These are phyloP conservation scores for Elysia chlorotica DNA, from an alignment of 1,140 invertebrate genomes.

Conservation along the genomic window DNA sequence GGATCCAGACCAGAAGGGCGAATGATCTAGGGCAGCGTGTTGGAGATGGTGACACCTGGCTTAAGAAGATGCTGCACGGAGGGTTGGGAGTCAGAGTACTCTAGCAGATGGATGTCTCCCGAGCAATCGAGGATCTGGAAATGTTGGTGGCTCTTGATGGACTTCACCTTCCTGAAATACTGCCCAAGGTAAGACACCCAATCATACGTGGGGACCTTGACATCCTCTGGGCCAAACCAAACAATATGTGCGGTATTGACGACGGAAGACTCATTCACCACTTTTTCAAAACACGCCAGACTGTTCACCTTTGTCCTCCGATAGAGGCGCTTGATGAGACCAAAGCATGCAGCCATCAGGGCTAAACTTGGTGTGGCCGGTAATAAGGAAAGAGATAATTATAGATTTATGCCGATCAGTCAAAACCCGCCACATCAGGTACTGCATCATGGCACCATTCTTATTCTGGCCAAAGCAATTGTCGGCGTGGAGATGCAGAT, in stretches of 20 bases:
- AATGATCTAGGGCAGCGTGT: neutral
- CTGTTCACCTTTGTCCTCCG: conserved; percentile 11
- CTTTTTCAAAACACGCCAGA: conserved; percentile 12
- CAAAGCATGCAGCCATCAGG: conserved; percentile 22
- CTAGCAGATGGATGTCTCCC: neutral
- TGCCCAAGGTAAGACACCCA: neutral
- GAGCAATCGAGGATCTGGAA: neutral
- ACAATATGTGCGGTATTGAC: neutral
- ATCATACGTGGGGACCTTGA: neutral
- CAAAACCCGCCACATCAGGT: conserved; percentile 15
- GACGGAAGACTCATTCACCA: neutral
- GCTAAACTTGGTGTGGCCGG: conserved; percentile 21
- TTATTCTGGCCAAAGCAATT: conserved; percentile 31
- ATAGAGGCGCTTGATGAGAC: conserved; percentile 16
- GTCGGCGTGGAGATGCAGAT: conserved; percentile 24
- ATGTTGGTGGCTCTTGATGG: neutral
- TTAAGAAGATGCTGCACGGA: neutral
- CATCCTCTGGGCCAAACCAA: neutral
- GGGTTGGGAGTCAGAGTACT: neutral
- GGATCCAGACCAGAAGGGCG: neutral
- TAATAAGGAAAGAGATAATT: conserved; percentile 1
- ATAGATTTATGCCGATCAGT: conserved; percentile 1
- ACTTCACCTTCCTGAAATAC: neutral
- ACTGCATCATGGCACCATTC: conserved; percentile 21
- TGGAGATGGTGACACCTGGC: neutral